These are phyloP conservation scores for Pungitius pungitius DNA, from an alignment of 2,113 vertebrate genomes.

Conservation along the genomic window DNA sequence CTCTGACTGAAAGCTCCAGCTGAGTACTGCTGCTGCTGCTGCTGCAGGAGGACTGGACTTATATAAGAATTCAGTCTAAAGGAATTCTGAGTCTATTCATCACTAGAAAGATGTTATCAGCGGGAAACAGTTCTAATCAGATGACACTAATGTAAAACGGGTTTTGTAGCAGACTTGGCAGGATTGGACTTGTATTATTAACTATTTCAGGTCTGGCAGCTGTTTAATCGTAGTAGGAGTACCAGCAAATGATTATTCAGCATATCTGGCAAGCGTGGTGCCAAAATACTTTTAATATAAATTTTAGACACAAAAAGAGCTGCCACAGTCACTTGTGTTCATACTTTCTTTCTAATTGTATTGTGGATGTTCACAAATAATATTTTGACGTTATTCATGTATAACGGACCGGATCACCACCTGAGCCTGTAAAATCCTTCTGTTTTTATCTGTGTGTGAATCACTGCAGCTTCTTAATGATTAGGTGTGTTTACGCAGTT, in stretches of 20 bases:
- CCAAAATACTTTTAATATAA: not conserved
- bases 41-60: too few relatives aligned
- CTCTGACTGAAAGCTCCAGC: too few relatives aligned
- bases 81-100: too few relatives aligned
- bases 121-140: not conserved
- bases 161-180: not conserved
- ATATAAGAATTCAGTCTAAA: too few relatives aligned
- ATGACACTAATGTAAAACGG: not conserved
- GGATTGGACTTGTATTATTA: not conserved
- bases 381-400: not conserved
- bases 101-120: not conserved
- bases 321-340: not conserved
- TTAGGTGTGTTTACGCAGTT: not conserved
- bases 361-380: conserved; percentile 8
- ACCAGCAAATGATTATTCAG: not conserved
- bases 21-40: too few relatives aligned
- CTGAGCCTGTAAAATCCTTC: not conserved
- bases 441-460: conserved; percentile 4
- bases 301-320: not conserved
- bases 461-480: not conserved
- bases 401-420: not conserved
- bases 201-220: not conserved
- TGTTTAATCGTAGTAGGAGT: not conserved
- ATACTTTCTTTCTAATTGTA: not conserved
- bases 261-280: not conserved